Conservation (phyloP, 2,888 invertebrate species). For the Eristalinus sepulchralis region DNA sequence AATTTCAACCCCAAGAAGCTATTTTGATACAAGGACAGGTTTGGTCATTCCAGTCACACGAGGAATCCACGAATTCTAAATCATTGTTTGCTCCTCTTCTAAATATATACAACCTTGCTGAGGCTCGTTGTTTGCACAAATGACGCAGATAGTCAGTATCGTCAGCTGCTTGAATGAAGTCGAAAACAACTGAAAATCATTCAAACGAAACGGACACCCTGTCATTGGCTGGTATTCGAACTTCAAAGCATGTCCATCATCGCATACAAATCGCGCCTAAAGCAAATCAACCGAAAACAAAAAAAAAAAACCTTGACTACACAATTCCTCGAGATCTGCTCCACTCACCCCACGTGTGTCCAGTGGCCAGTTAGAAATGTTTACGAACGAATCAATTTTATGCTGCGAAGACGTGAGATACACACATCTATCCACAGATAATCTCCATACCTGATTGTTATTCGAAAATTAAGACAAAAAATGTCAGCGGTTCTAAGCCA, state of each 20-base stretch:
- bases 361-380: not conserved
- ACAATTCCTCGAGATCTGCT: not conserved
- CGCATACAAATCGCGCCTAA: not conserved
- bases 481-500: not conserved
- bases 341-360: not conserved
- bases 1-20: not conserved
- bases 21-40: not conserved
- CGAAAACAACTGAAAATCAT: conserved; percentile 1
- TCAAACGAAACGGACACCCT: not conserved
- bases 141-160: not conserved
- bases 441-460: not conserved
- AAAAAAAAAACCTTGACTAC: not conserved
- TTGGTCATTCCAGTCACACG: not conserved
- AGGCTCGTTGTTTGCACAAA: not conserved
- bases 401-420: not conserved
- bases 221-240: not conserved
- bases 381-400: not conserved
- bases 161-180: not conserved
- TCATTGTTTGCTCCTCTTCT: not conserved
- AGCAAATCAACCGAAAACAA: not conserved
- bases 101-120: not conserved
- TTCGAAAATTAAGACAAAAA: not conserved
- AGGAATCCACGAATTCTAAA: not conserved
- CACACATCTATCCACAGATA: not conserved
- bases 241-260: not conserved